These are phyloP conservation scores for Yponomeuta malinellus DNA, from an alignment of 2,888 invertebrate genomes.

Conservation along the genomic window DNA sequence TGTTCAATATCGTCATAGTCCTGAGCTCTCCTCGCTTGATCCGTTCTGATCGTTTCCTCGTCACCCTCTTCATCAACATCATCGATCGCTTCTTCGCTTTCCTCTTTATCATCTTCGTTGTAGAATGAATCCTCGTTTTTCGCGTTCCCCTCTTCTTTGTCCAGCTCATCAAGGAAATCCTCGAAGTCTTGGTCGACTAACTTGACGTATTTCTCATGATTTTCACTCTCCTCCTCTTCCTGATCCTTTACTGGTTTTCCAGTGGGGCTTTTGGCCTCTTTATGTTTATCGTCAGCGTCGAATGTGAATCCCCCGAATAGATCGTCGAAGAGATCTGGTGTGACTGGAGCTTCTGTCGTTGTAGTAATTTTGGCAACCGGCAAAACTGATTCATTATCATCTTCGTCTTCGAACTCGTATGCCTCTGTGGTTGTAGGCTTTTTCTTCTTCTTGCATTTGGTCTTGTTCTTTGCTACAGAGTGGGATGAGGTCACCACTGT, in stretches of 20 bases:
- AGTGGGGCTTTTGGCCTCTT: conserved; percentile 22
- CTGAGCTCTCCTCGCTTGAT: conserved; percentile 2
- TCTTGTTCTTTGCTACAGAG: conserved; percentile 46
- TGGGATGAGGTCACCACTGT: conserved; percentile 32
- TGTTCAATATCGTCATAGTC: conserved; percentile 18
- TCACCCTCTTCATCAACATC: conserved; percentile 21
- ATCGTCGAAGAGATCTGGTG: conserved; percentile 48
- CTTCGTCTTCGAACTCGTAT: conserved; percentile 21
- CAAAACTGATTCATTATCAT: conserved; percentile 18
- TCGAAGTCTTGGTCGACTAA: conserved; percentile 48
- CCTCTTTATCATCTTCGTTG: conserved; percentile 33
- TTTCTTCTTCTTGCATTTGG: conserved; percentile 61
- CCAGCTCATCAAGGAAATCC: conserved; percentile 49
- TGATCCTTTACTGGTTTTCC: conserved; percentile 26
- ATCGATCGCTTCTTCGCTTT: conserved; percentile 21
- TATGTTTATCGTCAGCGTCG: conserved; percentile 32
- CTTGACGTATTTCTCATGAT: conserved; percentile 40
- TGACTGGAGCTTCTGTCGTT: conserved; percentile 32
- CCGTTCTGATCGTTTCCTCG: conserved; percentile 23
- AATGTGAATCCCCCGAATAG: conserved; percentile 48
- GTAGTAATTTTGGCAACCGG: conserved; percentile 27
- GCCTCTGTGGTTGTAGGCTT: conserved; percentile 30
- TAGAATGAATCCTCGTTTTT: conserved; percentile 18
- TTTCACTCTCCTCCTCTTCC: conserved; percentile 39
- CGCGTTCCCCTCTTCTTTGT: conserved; percentile 26